Conservation (phyloP, 1,140 invertebrate species). For the Drosophila eugracilis region DNA sequence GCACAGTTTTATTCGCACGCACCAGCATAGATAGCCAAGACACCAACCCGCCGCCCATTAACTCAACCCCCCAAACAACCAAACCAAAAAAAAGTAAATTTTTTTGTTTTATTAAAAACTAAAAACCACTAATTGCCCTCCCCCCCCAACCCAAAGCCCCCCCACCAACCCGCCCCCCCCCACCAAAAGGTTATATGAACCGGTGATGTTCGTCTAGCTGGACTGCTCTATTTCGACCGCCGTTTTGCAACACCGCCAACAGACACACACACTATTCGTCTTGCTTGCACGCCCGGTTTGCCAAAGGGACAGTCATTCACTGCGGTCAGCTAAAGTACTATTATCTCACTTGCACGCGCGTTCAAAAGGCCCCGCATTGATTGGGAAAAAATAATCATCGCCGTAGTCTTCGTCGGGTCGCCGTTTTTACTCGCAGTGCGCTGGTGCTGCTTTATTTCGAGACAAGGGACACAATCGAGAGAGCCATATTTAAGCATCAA, state of each 20-base stretch:
- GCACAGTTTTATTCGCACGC: constrained; percentile 31
- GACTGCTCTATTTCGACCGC: constrained; percentile 41
- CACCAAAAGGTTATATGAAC: constrained; percentile 15
- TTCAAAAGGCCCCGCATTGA: constrained; percentile 35
- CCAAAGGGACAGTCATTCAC: constrained; percentile 12
- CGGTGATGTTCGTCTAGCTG: too few relatives aligned
- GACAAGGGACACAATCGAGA: constrained; percentile 69
- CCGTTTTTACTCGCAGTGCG: constrained; percentile 74
- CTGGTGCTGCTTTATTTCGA: constrained; percentile 74
- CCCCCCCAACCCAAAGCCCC: constrained; percentile 25
- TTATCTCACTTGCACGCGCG: constrained; percentile 29
- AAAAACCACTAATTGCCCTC: constrained; percentile 10
- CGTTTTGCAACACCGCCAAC: constrained; percentile 61
- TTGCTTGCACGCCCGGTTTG: constrained; percentile 31
- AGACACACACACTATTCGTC: constrained; percentile 27
- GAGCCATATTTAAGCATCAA: constrained; percentile 63
- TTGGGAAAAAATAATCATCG: constrained; percentile 61
- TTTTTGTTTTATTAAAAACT: constrained; percentile 3
- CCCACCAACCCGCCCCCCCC: constrained; percentile 57
- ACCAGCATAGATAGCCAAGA: constrained; percentile 9
- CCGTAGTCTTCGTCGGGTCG: constrained; percentile 80
- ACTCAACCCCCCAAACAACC: not conserved
- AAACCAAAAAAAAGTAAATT: constrained; percentile 6
- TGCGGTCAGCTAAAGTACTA: constrained; percentile 26
- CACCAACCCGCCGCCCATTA: constrained; percentile 43